phyloP scores from a whole-genome alignment of 2,888 invertebrate genomes.

The Anoncus sp. region DNA sequence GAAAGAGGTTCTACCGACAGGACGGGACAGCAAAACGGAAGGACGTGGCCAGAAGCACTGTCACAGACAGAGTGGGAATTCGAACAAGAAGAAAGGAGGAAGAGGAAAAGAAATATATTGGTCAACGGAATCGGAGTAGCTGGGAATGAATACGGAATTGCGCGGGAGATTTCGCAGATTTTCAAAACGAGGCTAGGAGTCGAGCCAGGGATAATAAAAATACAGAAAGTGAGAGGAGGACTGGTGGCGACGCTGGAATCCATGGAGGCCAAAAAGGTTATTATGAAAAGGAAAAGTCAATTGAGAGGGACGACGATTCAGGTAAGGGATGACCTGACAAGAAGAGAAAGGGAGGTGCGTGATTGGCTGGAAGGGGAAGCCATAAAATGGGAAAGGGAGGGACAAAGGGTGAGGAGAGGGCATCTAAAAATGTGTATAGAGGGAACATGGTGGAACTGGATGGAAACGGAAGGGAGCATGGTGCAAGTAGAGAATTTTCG shows the following conservation, averaged over 20 bases:
- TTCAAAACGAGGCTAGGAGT: background rate
- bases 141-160: background rate
- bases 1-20: too few relatives aligned
- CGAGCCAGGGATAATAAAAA: background rate
- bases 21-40: too few relatives aligned
- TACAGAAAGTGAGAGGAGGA: background rate
- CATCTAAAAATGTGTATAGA: background rate
- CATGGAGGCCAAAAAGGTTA: slow-evolving; percentile 13
- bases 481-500: background rate
- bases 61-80: too few relatives aligned
- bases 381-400: background rate
- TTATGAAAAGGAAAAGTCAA: background rate
- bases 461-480: background rate
- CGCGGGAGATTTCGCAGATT: background rate
- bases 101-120: slow-evolving; percentile 1
- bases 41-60: too few relatives aligned
- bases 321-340: slow-evolving; percentile 31
- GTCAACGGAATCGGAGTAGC: slow-evolving; percentile 3
- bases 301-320: background rate
- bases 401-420: background rate
- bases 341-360: slow-evolving; percentile 24
- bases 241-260: background rate
- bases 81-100: background rate
- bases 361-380: slow-evolving; percentile 20
- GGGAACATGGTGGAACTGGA: slow-evolving; percentile 7